A percentile compares a stretch with the other conserved stretches of the same genome.
These are phyloP conservation scores for Anthoscopus minutus DNA, from an alignment of 2,113 vertebrate species.

Conservation along the genomic window DNA sequence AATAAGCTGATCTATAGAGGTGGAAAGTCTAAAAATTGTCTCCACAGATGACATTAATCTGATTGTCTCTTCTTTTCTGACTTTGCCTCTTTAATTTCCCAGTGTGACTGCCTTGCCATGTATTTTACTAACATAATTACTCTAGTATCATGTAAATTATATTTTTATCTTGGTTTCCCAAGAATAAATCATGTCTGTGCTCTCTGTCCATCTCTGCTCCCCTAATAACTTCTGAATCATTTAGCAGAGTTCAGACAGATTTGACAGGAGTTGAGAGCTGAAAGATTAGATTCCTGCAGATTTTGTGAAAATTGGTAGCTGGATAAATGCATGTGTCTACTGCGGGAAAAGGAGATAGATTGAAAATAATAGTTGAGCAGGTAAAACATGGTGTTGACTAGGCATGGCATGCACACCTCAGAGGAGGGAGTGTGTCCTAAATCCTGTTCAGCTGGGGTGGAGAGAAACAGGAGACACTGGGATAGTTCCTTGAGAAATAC, in stretches of 20 bases:
- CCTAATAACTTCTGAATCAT: neutral
- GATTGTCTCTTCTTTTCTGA: neutral
- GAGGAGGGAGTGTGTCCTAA: neutral
- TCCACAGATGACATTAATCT: neutral
- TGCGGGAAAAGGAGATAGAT: neutral
- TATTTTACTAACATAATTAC: conserved; percentile 1
- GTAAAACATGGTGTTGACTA: neutral
- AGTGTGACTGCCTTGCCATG: neutral
- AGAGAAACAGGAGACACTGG: neutral
- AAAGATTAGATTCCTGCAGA: neutral
- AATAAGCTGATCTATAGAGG: neutral
- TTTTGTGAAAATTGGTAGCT: conserved; percentile 3
- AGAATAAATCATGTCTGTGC: neutral
- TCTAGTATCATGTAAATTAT: neutral
- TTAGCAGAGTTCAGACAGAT: neutral
- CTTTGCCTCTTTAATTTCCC: neutral
- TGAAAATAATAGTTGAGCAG: neutral
- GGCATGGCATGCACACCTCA: neutral
- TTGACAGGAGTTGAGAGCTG: neutral
- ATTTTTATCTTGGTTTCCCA: conserved; percentile 3
- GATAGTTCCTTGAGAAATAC: neutral
- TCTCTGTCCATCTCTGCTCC: neutral
- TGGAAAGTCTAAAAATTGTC: neutral
- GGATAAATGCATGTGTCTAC: neutral
- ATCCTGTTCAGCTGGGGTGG: neutral